Evolutionary conservation across 2,888 invertebrate species (phyloP), one percentile per base, ranked within the genome.

Genomic region (Aphidoletes aphidimyza): DNA sequence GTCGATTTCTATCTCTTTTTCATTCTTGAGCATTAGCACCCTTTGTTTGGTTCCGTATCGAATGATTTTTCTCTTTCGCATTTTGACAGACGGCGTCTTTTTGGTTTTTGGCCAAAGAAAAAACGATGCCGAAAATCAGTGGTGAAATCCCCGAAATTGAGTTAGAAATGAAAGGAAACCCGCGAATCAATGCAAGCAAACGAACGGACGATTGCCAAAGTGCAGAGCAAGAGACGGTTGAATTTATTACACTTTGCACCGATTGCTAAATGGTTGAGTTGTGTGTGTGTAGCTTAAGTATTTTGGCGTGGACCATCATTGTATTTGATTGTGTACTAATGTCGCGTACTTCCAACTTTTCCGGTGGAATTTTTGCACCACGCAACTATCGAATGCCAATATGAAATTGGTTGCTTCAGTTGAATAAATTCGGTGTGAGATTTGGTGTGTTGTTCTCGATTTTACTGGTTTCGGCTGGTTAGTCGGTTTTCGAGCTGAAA

Each of bases 161-260:
- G 47, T 47, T 47, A 47, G n/a, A n/a, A n/a, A n/a, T n/a, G n/a
- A 47, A 47, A 19, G 9, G 47, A 9, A 47, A 47, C 19, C 19
- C 17, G 47, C 47, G 47, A 47, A 2, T 2, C 47, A 47, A 47
- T 2, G n/a, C 9, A 47, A 47, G 3, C 17, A 5, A n/a, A 54
- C 54, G 42, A 42, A 42, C 22, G 22, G 22, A 54, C 5, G 3
- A 22, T 26, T 54, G 22, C 26, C 54, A 26, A 22, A 54, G 54
- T 6, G 42, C 6, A 54, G 54, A 54, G 26, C 2, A 17, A 47
- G 47, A 47, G 17, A 17, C 9, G 9, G 47, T 54, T 54, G 69
- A 69, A 34, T 69, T 69, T 69, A 69, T 69, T 69, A 69, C 69
- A 69, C 69, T 69, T 30, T 54, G 2, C 54, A 54, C 22, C 22